A percentile compares a stretch with the other conserved stretches of the same genome.
Conservation (phyloP, 2,113 vertebrate species). For the Burhinus oedicnemus region DNA sequence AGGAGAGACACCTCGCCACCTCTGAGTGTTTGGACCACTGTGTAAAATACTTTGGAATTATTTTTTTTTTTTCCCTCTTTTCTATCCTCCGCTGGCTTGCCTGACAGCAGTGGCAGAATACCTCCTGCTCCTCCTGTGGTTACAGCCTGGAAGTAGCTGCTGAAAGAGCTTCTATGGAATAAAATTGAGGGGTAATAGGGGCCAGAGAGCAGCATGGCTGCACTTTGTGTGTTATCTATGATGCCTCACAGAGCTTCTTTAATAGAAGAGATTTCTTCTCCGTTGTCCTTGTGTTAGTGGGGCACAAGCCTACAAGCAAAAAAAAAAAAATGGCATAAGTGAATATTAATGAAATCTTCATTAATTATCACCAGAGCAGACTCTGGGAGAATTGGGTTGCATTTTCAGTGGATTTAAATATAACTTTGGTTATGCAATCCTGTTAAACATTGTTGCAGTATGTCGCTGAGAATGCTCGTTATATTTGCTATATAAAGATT, state of each 20-base stretch:
- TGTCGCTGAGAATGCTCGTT: slow-evolving; percentile 26
- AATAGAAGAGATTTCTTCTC: background rate
- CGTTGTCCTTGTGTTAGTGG: fast-evolving
- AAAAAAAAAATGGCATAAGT: background rate
- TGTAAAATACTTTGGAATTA: background rate
- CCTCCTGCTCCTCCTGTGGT: background rate
- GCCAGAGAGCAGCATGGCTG: background rate
- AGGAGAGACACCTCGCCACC: background rate
- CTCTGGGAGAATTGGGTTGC: background rate
- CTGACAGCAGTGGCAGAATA: background rate
- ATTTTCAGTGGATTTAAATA: slow-evolving; percentile 32
- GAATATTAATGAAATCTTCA: slow-evolving; percentile 25
- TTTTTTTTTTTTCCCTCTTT: background rate
- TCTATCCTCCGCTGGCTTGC: background rate
- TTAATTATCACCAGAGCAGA: background rate
- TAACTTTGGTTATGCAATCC: slow-evolving; percentile 17
- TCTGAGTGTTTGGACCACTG: background rate
- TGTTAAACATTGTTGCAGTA: slow-evolving; percentile 11
- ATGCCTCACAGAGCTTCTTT: background rate
- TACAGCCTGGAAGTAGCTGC: background rate
- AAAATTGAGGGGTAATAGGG: background rate
- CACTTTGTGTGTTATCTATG: fast-evolving
- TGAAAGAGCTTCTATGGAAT: background rate
- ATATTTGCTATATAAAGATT: background rate
- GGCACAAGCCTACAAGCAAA: background rate